Percentiles rank a stretch among this genome's conserved stretches.
Conservation (phyloP, 2,888 invertebrate species). For the Ochropleura leucogaster region DNA sequence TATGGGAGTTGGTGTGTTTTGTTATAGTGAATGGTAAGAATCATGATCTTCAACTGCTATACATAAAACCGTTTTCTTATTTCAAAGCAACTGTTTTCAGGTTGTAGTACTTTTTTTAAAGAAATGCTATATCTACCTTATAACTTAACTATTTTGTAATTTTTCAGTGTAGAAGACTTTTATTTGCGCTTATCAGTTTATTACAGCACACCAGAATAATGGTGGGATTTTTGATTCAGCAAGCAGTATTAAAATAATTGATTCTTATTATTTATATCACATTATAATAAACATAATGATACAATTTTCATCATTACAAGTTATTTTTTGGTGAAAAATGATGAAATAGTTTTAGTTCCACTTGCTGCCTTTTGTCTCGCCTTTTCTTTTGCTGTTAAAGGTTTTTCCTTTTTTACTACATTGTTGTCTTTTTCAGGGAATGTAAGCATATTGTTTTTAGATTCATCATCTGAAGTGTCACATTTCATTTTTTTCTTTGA, state of each 20-base stretch:
- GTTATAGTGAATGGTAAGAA: background rate
- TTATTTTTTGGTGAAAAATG: conserved; percentile 94
- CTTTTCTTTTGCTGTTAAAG: conserved; percentile 93
- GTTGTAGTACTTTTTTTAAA: too few relatives aligned
- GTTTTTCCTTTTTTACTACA: conserved; percentile 88
- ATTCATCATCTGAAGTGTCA: conserved; percentile 78
- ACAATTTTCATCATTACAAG: background rate
- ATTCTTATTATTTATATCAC: background rate
- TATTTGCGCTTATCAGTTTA: background rate
- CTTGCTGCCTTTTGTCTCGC: conserved; percentile 94
- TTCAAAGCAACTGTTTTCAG: background rate
- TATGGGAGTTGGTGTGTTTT: background rate
- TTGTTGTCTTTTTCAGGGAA: conserved; percentile 76
- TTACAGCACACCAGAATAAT: background rate
- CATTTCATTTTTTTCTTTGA: conserved; percentile 84
- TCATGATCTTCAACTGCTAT: background rate
- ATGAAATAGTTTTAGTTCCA: conserved; percentile 95
- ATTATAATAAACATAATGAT: background rate
- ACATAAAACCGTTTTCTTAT: too few relatives aligned
- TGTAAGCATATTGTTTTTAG: conserved; percentile 75
- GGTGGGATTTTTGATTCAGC: background rate
- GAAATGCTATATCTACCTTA: too few relatives aligned
- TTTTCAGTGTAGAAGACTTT: background rate
- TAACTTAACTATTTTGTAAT: background rate
- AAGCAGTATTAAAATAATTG: background rate